These are phyloP conservation scores for Merops nubicus DNA, from an alignment of 2,113 vertebrate species.

Conservation along the genomic window DNA sequence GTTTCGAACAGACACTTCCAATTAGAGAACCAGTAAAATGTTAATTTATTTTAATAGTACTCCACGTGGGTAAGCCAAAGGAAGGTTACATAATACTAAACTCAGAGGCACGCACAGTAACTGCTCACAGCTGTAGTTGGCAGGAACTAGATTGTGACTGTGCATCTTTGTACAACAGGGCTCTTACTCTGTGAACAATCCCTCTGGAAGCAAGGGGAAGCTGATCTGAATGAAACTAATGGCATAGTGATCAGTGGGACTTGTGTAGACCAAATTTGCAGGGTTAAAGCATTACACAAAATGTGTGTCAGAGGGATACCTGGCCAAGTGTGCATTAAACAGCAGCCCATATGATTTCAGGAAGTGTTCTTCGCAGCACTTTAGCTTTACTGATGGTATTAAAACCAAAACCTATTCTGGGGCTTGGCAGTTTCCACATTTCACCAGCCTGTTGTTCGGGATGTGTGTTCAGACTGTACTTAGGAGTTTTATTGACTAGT, in stretches of 20 bases:
- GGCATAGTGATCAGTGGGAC: neutral
- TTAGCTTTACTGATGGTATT: neutral
- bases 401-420: neutral
- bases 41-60: slow-evolving; percentile 81
- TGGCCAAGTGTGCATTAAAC: neutral
- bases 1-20: slow-evolving; percentile 78
- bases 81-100: slow-evolving; percentile 38
- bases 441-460: neutral
- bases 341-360: neutral
- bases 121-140: slow-evolving; percentile 1
- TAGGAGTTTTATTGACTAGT: neutral
- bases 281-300: neutral
- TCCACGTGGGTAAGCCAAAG: slow-evolving; percentile 25
- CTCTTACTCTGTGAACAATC: neutral
- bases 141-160: neutral
- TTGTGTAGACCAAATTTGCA: neutral
- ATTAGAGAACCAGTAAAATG: slow-evolving; percentile 77
- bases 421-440: neutral
- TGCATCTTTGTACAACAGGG: neutral
- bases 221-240: neutral
- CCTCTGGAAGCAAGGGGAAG: neutral
- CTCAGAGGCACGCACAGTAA: neutral
- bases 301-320: neutral
- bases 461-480: neutral
- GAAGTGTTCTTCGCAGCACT: neutral